Evolutionary conservation across 2,113 vertebrate genomes (phyloP).

Genomic region (Eurypyga helias): DNA sequence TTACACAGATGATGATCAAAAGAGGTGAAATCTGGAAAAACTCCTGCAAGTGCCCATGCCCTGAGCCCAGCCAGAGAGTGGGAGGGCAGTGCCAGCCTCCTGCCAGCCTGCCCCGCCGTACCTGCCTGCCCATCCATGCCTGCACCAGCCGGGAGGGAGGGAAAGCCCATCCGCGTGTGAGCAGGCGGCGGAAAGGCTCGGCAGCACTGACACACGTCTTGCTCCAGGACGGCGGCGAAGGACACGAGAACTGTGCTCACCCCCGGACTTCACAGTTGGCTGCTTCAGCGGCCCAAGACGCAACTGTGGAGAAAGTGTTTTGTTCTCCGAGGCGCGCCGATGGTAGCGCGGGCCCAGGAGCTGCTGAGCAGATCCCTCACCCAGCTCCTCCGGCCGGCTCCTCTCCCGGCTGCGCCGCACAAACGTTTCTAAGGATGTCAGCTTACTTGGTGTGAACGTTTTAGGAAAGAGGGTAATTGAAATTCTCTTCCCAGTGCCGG

Average conservation of each 20-base stretch:
- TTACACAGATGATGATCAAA: neutral
- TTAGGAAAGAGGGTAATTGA: conserved; percentile 42
- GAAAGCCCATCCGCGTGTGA: fast-evolving
- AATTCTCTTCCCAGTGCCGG: conserved; percentile 10
- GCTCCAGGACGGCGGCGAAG: neutral
- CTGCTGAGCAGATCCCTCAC: neutral
- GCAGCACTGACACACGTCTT: neutral
- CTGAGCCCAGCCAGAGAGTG: neutral
- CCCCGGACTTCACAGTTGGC: neutral
- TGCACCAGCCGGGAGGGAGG: fast-evolving
- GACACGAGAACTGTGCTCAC: neutral
- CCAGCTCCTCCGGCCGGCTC: neutral
- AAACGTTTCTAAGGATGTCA: neutral
- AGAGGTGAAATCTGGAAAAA: neutral
- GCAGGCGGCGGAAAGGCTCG: fast-evolving
- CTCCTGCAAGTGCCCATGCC: fast-evolving
- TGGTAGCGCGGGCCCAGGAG: neutral
- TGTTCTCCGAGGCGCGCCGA: neutral
- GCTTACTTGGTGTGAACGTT: conserved; percentile 23
- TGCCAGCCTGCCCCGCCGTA: neutral
- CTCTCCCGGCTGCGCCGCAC: neutral
- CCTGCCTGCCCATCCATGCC: neutral
- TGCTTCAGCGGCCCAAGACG: neutral
- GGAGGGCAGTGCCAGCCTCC: neutral
- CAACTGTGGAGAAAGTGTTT: neutral